Percentiles rank a stretch among this genome's conserved stretches.
These are phyloP conservation scores for Tonatia bakeri DNA, from an alignment of 2,113 vertebrate genomes.

Conservation along the genomic window DNA sequence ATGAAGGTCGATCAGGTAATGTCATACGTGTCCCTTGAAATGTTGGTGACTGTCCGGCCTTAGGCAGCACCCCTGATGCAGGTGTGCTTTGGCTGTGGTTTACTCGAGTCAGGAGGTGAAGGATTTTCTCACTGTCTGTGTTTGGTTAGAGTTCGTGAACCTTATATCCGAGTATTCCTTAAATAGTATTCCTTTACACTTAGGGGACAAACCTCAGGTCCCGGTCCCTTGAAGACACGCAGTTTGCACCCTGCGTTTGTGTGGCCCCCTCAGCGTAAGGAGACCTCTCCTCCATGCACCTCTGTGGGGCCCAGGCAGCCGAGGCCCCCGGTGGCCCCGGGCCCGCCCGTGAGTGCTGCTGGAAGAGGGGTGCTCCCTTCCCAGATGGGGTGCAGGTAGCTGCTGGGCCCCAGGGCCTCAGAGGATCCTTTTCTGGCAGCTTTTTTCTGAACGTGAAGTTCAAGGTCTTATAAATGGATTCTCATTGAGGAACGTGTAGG, in stretches of 20 bases:
- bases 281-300: accelerated
- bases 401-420: background rate
- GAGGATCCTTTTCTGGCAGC: background rate
- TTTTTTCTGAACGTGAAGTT: background rate
- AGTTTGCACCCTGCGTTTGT: background rate
- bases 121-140: background rate
- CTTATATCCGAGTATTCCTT: background rate
- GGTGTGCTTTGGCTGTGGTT: background rate
- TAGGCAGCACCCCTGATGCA: background rate
- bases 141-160: background rate
- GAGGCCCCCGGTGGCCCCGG: background rate
- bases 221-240: background rate
- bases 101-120: background rate
- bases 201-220: background rate
- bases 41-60: background rate
- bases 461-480: background rate
- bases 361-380: background rate
- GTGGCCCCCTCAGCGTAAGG: background rate
- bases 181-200: background rate
- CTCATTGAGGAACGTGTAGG: background rate
- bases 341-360: background rate
- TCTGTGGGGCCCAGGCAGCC: accelerated
- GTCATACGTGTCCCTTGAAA: background rate
- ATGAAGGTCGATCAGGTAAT: slow-evolving; percentile 96
- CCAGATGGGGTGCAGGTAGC: no score